Evolutionary conservation across 2,888 invertebrate genomes (phyloP).

Genomic region (Drosophila kanekoi): DNA sequence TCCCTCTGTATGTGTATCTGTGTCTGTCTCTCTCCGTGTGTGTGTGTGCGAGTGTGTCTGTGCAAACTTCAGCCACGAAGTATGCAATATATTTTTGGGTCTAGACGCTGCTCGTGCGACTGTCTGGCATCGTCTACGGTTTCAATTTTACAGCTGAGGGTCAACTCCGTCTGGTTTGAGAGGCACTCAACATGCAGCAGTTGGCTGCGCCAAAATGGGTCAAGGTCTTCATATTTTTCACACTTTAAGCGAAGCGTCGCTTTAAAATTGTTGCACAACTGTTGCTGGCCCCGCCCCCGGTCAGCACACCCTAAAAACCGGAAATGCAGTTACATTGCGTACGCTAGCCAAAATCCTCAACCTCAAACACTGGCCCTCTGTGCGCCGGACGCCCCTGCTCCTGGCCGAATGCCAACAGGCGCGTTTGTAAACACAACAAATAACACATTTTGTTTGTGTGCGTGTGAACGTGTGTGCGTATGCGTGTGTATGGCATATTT

Average conservation of each 20-base stretch:
- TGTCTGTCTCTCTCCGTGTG: not conserved
- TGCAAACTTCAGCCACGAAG: conserved; percentile 70
- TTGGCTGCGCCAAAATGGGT: conserved; percentile 55
- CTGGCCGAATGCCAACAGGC: conserved; percentile 53
- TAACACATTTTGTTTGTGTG: conserved; percentile 57
- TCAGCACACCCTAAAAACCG: conserved; percentile 34
- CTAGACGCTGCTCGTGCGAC: conserved; percentile 60
- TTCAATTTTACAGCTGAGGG: conserved; percentile 56
- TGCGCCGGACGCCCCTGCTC: conserved; percentile 7
- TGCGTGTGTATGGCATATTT: conserved; percentile 63
- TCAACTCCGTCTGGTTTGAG: conserved; percentile 43
- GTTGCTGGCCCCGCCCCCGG: conserved; percentile 48
- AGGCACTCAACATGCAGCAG: conserved; percentile 29
- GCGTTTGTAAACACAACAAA: conserved; percentile 75
- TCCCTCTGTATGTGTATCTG: conserved; percentile 10
- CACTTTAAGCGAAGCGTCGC: conserved; percentile 61
- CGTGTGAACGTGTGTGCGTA: conserved; percentile 19
- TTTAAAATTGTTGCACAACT: conserved; percentile 68
- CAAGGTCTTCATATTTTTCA: conserved; percentile 68
- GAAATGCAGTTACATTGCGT: conserved; percentile 70
- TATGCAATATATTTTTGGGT: conserved; percentile 79
- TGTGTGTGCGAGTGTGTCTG: conserved; percentile 40
- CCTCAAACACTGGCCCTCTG: conserved; percentile 16
- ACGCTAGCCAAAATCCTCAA: conserved; percentile 46
- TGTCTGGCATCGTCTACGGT: conserved; percentile 60